These are phyloP conservation scores for Pilophorus perplexus DNA, from an alignment of 2,888 invertebrate genomes.

Conservation along the genomic window DNA sequence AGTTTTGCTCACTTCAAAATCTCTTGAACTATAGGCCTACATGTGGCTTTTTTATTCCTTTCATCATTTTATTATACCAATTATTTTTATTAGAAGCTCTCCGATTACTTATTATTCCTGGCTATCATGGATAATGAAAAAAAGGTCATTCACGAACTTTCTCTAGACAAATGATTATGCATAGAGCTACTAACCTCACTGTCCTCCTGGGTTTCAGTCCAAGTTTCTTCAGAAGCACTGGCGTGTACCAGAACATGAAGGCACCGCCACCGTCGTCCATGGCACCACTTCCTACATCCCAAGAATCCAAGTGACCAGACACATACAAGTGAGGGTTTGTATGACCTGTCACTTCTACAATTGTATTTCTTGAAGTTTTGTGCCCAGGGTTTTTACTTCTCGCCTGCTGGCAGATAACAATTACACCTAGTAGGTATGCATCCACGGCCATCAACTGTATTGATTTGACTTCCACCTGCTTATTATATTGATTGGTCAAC, in stretches of 20 bases:
- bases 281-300: slow-evolving; percentile 84
- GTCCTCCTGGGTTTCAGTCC: slow-evolving; percentile 68
- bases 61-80: too few species aligned
- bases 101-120: too few species aligned
- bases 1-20: too few species aligned
- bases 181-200: slow-evolving; percentile 59
- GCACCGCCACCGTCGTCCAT: slow-evolving; percentile 85
- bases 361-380: slow-evolving; percentile 67
- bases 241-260: slow-evolving; percentile 73
- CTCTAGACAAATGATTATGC: too few species aligned
- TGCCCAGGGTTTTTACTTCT: slow-evolving; percentile 59
- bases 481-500: background rate
- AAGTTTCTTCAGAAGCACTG: slow-evolving; percentile 65
- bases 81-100: too few species aligned
- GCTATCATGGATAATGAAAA: too few species aligned
- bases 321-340: slow-evolving; percentile 63
- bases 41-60: too few species aligned
- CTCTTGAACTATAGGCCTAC: too few species aligned
- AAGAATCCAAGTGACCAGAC: slow-evolving; percentile 81
- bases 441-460: too few species aligned
- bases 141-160: too few species aligned
- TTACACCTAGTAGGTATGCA: too few species aligned
- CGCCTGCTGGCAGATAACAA: slow-evolving; percentile 64
- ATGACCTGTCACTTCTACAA: slow-evolving; percentile 66
- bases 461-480: too few species aligned